Evolutionary conservation across 2,888 invertebrate species (phyloP).

Genomic region (Lepidochrysops patricia): DNA sequence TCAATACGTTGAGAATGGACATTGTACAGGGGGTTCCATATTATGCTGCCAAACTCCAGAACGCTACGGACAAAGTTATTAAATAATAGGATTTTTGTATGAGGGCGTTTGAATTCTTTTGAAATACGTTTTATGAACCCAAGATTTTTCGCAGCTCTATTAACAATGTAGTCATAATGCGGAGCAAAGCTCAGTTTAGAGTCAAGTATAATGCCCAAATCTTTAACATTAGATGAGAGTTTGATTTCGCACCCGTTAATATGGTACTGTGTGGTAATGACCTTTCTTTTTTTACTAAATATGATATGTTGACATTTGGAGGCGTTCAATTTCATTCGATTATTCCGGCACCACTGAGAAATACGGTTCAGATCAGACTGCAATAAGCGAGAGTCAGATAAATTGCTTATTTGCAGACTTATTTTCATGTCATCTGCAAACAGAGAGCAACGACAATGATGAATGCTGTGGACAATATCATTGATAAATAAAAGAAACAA

Average conservation of each 20-base stretch:
- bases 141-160: not conserved
- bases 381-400: not conserved
- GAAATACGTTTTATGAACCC: not conserved
- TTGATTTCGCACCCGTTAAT: not conserved
- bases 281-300: not conserved
- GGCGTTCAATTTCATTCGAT: not conserved
- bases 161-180: not conserved
- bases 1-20: too few relatives aligned
- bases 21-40: too few relatives aligned
- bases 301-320: not conserved
- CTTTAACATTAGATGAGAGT: not conserved
- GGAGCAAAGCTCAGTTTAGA: not conserved
- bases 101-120: not conserved
- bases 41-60: too few relatives aligned
- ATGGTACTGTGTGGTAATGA: not conserved
- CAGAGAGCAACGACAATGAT: not conserved
- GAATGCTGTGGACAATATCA: not conserved
- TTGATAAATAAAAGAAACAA: constrained; percentile 13
- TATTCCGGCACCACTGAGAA: not conserved
- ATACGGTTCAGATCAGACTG: not conserved
- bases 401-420: not conserved
- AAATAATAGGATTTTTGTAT: too few relatives aligned
- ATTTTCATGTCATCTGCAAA: constrained; percentile 13
- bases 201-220: not conserved
- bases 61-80: too few relatives aligned